Conservation (phyloP, 2,113 vertebrate species). For the Chlorodrepanis virens region DNA sequence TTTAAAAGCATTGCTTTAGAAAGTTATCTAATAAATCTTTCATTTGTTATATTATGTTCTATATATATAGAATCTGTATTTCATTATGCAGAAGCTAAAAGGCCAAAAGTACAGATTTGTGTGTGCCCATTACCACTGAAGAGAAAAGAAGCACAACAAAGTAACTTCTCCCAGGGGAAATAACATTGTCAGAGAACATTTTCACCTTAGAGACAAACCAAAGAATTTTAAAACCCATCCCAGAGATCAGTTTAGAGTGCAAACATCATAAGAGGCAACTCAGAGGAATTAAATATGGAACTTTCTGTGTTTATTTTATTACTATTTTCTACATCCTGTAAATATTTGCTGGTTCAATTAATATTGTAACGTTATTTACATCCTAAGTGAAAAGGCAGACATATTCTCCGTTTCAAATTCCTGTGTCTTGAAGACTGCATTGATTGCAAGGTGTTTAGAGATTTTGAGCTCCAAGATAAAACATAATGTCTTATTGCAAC, state of each 20-base stretch:
- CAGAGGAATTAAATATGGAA: not conserved
- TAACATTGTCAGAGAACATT: not conserved
- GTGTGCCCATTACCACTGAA: not conserved
- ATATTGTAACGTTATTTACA: not conserved
- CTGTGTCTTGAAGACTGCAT: not conserved
- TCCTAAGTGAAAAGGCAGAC: not conserved
- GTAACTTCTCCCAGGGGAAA: not conserved
- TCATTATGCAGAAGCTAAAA: not conserved
- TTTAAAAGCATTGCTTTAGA: conserved; percentile 35
- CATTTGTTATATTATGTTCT: not conserved
- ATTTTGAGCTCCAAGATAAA: not conserved
- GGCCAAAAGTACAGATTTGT: not conserved
- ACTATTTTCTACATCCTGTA: not conserved
- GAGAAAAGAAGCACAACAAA: not conserved
- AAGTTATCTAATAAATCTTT: conserved; percentile 22
- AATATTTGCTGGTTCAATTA: not conserved
- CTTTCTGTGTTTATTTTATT: not conserved
- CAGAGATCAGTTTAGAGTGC: not conserved
- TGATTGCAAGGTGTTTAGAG: not conserved
- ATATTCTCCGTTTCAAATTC: not conserved
- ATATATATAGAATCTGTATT: not conserved
- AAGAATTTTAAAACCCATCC: not conserved
- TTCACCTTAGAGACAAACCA: not conserved
- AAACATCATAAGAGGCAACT: not conserved
- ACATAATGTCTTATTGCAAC: not conserved